These are phyloP conservation scores for Odontamblyopus lacepedii DNA, from an alignment of 2,797 vertebrate species.

Conservation along the genomic window DNA sequence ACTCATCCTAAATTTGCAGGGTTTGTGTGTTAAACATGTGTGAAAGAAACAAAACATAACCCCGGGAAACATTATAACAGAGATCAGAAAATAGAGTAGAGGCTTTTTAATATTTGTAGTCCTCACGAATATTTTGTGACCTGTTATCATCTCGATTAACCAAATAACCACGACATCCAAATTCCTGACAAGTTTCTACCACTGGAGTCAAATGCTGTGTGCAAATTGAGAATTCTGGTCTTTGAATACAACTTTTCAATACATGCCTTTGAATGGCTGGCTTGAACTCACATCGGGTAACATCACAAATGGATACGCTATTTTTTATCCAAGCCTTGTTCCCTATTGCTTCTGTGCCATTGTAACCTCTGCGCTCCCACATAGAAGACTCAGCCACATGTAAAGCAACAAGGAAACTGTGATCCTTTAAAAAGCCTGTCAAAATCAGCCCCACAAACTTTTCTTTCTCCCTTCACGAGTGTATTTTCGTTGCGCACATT, in stretches of 20 bases:
- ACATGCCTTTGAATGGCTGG: slow-evolving; percentile 11
- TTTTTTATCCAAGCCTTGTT: slow-evolving; percentile 45
- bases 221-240: not conserved
- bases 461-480: slow-evolving; percentile 40
- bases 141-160: not conserved
- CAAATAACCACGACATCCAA: not conserved
- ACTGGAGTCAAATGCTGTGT: not conserved
- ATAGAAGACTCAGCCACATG: slow-evolving; percentile 19
- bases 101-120: no score
- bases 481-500: slow-evolving; percentile 58
- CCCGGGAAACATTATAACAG: no score
- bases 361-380: slow-evolving; percentile 21
- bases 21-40: no score
- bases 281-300: not conserved
- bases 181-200: not conserved
- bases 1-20: no score
- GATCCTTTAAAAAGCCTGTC: slow-evolving; percentile 55
- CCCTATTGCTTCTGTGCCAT: slow-evolving; percentile 35
- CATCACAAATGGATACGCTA: slow-evolving; percentile 29
- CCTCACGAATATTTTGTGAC: no score
- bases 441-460: slow-evolving; percentile 53
- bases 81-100: no score
- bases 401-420: slow-evolving; percentile 50
- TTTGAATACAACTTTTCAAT: slow-evolving; percentile 10
- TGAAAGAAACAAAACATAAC: no score